Evolutionary conservation across 2,888 invertebrate genomes (phyloP), one percentile per base, ranked within the genome.

Genomic region (Eumerus sabulonum): DNA sequence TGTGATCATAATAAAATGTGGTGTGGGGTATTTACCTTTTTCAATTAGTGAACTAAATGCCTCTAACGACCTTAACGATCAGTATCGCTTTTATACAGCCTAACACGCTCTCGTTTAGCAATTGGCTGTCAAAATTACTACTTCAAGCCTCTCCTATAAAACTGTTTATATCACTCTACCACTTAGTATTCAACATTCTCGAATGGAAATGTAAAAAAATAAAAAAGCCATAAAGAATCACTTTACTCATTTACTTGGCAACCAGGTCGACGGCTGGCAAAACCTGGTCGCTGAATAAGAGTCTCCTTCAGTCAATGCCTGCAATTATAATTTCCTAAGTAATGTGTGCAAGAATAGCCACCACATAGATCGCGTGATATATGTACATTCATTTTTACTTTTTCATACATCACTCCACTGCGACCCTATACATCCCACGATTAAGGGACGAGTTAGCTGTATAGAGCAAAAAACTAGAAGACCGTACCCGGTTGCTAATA

Each of bases 241-340:
- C 74, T 74, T 74, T 57, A n/a, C 56, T 47, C 57, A 50, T 14
- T 42, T 9, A 42, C 50, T 50, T 35, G 36, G 42, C 38, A 40
- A 1, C 2, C 11, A 1, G 19, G 40, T 40, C n/a, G 9, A 60
- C 13, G 42, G 12, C 44, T 44, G 2, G 27, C 7, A 27, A 27
- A 7, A 7, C 27, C 7, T 13, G 51, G 12, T 17, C 13, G n/a
- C 45, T 18, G 51, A 13, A 14, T 27, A 47, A 18, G 45, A 40
- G 42, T 42, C 60, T 47, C 63, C 70, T 47, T 60, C 63, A 63
- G 63, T 70, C 64, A 76, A 70, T 76, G 76, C 76, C 64, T 60
- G 50, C 71, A 76, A 76, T 76, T 71, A 76, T 66, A 76, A 66
- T 76, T 76, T 66, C 36, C 54, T 59, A 76, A 76, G 60, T 47